These are phyloP conservation scores for Hipparchia sbordonii DNA, from an alignment of 2,888 invertebrate genomes.

Conservation along the genomic window DNA sequence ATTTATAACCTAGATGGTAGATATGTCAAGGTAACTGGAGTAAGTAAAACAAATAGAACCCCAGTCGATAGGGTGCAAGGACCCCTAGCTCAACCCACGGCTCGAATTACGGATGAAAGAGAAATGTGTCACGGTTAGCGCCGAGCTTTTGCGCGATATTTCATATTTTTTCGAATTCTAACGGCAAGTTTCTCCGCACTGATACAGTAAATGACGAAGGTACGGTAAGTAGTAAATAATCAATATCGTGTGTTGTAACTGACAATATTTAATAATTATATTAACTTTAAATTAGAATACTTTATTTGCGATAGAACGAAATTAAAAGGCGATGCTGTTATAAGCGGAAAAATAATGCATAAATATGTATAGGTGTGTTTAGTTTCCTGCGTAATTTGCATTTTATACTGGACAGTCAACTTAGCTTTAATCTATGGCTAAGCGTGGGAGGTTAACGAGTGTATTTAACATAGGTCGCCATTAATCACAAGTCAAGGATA, in stretches of 20 bases:
- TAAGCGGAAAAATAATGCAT: background rate
- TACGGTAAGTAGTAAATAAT: background rate
- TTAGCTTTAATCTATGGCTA: conserved; percentile 30
- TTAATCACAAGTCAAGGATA: conserved; percentile 41
- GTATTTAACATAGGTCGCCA: conserved; percentile 36
- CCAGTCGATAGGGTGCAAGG: background rate
- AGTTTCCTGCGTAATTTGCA: conserved; percentile 4
- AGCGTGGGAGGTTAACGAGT: conserved; percentile 45
- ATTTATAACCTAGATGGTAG: background rate
- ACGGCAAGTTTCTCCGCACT: background rate
- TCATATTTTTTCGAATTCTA: background rate
- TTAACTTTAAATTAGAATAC: too few species aligned
- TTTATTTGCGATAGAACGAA: background rate
- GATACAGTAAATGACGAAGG: background rate
- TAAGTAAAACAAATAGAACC: background rate
- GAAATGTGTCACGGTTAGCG: conserved; percentile 15
- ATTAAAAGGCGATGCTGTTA: background rate
- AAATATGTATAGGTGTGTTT: background rate
- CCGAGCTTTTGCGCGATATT: background rate
- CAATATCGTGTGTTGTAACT: too few species aligned
- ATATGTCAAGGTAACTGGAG: background rate
- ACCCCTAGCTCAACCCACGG: conserved; percentile 3
- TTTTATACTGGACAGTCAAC: conserved; percentile 13
- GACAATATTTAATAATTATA: too few species aligned
- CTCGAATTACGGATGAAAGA: conserved; percentile 12